Conservation (phyloP, 2,113 vertebrate genomes). For the Taxidea taxus region DNA sequence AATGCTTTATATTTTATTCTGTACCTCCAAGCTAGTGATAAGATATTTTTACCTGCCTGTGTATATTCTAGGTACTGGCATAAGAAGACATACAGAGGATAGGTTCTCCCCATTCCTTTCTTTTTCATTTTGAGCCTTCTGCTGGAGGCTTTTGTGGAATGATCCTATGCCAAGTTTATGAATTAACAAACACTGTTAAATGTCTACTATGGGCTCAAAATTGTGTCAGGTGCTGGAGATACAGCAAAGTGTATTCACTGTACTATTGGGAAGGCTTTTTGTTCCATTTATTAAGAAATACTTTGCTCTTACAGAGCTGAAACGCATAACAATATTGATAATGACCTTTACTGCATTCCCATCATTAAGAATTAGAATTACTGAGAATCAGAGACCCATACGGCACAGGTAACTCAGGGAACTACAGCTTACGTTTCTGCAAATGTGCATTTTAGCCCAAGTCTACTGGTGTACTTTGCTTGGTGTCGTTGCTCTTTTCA, state of each 20-base stretch:
- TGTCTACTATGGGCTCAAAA: neutral
- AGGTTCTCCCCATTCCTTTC: neutral
- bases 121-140: neutral
- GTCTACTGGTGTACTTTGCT: neutral
- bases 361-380: neutral
- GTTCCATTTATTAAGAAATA: slow-evolving; percentile 31
- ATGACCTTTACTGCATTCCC: neutral
- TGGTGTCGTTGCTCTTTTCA: neutral
- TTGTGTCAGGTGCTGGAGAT: neutral
- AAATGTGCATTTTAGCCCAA: neutral
- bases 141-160: neutral
- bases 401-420: neutral
- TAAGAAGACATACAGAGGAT: neutral
- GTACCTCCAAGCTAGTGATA: neutral
- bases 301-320: neutral
- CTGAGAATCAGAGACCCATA: neutral
- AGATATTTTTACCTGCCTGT: neutral
- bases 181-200: neutral
- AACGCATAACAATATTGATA: neutral
- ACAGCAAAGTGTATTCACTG: neutral
- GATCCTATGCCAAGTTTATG: neutral
- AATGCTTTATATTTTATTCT: neutral
- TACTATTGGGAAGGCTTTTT: neutral
- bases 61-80: neutral
- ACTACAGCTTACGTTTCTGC: neutral